phyloP scores from a whole-genome alignment of 2,113 vertebrate species.

The Formicarius rufipectus region DNA sequence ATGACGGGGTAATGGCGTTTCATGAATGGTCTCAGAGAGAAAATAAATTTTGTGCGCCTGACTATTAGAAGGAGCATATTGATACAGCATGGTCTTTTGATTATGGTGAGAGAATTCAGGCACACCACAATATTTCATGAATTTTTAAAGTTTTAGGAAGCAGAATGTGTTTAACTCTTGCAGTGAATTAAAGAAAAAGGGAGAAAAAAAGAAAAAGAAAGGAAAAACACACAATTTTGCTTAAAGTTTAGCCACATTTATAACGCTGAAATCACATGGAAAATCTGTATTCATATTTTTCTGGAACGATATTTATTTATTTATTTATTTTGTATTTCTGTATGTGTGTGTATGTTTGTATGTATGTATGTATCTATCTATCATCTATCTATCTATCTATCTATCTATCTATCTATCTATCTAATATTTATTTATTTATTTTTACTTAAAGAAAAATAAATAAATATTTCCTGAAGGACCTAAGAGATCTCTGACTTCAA shows the following conservation, averaged over 20 bases:
- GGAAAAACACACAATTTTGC: background rate
- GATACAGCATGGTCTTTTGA: background rate
- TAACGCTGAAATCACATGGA: background rate
- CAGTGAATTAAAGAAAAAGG: background rate
- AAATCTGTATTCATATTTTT: background rate
- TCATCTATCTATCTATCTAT: no score
- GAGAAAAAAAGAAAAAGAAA: no score
- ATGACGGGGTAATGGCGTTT: background rate
- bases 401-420: background rate
- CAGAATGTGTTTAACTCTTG: background rate
- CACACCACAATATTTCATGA: background rate
- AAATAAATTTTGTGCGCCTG: background rate
- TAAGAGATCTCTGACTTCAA: background rate
- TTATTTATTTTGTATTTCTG: no score
- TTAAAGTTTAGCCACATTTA: background rate
- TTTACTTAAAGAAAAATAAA: no score
- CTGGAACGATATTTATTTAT: accelerated
- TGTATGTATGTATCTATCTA: no score
- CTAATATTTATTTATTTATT: background rate
- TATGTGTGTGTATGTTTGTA: no score
- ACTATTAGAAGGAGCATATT: background rate
- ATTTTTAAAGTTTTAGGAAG: background rate
- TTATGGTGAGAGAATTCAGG: background rate
- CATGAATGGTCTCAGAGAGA: background rate
- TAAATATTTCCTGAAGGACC: background rate